Base-by-base conservation (phyloP, 2,113 vertebrate species). In the Bos javanicus region DNA sequence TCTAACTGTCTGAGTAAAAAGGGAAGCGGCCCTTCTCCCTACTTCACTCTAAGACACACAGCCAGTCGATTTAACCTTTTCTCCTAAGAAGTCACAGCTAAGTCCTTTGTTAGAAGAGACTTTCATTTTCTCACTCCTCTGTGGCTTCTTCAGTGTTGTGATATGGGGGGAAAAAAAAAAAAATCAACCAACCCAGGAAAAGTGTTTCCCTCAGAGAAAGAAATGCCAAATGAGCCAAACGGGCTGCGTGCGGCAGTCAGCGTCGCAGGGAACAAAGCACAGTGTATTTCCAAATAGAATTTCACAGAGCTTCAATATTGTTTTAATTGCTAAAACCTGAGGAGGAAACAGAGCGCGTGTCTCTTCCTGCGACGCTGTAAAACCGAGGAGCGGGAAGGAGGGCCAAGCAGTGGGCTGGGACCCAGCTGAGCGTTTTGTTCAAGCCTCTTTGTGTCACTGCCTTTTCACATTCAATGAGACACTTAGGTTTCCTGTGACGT, bases 291-390 rank as follows among this genome's bases (percentile, higher is more conserved):
- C 96, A 93, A 95, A 89, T 93, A 94, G 82, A 87, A 91, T 97
- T 94, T 94, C 94, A 95, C 88, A 74, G 78, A 91, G 91, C 87
- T 95, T 60, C 81, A 23, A 1, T 95, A 74, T 86, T 94, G 96
- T 98, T 98, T 98, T 98, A 98, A 98, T 98, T 97, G 98, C 95
- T 59, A 92, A 90, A 98, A 90, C 80, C 93, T 80, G 95, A 91
- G 85, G 95, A 97, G 96, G 94, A 94, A 97, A 62, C 95, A 28
- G 3, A 30, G 86, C 12, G 54, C 64, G 36, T 87, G 64, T 76
- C 43, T 90, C 86, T 98, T 98, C 83, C 87, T 95, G 82, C 82
- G 56, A 54, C 0, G 5, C 23, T 9, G 52, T 33, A 67, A 97
- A 92, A 10, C 11, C 9, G 78, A 62, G 94, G 50, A 64, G 94